Percentiles rank a stretch among this genome's conserved stretches.
Conservation (phyloP, 2,888 invertebrate genomes). For the Rhagonycha lutea region DNA sequence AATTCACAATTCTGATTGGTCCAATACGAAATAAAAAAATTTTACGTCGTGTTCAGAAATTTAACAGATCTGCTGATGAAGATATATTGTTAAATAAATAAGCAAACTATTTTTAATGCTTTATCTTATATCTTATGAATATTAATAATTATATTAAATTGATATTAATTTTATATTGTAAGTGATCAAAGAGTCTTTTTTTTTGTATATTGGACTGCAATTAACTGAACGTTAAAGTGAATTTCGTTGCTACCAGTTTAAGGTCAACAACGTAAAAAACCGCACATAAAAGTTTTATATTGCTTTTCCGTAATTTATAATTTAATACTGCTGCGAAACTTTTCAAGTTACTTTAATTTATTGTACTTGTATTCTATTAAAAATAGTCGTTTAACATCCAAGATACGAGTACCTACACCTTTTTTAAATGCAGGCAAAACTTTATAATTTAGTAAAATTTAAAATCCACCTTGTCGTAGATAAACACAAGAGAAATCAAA, state of each 20-base stretch:
- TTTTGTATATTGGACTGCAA: background rate
- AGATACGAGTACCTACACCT: background rate
- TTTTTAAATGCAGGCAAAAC: background rate
- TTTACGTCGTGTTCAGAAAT: too few relatives aligned
- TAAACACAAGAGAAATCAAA: background rate
- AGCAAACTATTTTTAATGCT: too few relatives aligned
- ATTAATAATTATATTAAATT: background rate
- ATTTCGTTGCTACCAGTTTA: background rate
- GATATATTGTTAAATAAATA: too few relatives aligned
- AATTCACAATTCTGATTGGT: too few relatives aligned
- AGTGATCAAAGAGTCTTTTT: background rate
- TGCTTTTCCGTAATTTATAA: background rate
- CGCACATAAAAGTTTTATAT: background rate
- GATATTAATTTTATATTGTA: background rate
- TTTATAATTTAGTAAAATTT: background rate
- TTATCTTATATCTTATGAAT: background rate
- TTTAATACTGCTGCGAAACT: background rate
- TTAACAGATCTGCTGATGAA: too few relatives aligned
- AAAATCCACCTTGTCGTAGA: background rate
- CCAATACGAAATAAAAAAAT: too few relatives aligned
- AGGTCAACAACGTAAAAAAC: background rate
- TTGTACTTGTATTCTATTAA: background rate
- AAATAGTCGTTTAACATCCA: background rate
- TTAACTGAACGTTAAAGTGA: background rate
- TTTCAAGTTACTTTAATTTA: background rate